These are phyloP conservation scores for Monarcha castaneiventris DNA, from an alignment of 2,113 vertebrate species.

Conservation along the genomic window DNA sequence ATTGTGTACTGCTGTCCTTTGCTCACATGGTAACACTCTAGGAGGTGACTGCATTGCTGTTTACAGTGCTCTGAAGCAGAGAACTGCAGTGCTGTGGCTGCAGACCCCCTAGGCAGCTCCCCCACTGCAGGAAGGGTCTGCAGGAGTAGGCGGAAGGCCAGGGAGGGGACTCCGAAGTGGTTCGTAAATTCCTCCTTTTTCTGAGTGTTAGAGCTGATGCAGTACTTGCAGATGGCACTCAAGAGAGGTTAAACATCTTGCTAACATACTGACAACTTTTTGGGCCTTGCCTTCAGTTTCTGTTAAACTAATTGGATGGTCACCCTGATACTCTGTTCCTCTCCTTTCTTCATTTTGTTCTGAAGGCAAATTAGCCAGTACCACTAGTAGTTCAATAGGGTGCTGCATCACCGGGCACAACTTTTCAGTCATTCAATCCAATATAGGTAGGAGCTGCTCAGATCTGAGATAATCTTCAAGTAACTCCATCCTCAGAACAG, in stretches of 20 bases:
- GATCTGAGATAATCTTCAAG: not conserved
- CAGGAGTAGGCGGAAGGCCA: not conserved
- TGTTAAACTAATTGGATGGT: not conserved
- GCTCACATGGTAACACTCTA: accelerated
- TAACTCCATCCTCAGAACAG: not conserved
- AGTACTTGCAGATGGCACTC: not conserved
- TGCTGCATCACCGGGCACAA: not conserved
- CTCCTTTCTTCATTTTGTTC: not conserved
- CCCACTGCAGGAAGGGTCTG: not conserved
- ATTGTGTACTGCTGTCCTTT: not conserved
- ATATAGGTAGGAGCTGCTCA: not conserved
- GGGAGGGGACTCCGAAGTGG: not conserved
- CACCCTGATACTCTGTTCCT: not conserved
- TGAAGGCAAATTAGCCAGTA: not conserved
- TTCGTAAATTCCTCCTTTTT: not conserved
- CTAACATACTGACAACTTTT: not conserved
- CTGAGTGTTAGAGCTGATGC: not conserved
- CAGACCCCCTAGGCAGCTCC: not conserved
- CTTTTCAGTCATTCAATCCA: not conserved
- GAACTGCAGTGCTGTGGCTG: not conserved
- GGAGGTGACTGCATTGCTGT: not conserved
- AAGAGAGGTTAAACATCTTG: not conserved
- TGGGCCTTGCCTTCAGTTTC: not conserved
- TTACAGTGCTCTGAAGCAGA: too few relatives aligned
- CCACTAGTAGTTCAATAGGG: not conserved